phyloP scores from a whole-genome alignment of 2,113 vertebrate species.

The Speoplatyrhinus poulsoni region DNA sequence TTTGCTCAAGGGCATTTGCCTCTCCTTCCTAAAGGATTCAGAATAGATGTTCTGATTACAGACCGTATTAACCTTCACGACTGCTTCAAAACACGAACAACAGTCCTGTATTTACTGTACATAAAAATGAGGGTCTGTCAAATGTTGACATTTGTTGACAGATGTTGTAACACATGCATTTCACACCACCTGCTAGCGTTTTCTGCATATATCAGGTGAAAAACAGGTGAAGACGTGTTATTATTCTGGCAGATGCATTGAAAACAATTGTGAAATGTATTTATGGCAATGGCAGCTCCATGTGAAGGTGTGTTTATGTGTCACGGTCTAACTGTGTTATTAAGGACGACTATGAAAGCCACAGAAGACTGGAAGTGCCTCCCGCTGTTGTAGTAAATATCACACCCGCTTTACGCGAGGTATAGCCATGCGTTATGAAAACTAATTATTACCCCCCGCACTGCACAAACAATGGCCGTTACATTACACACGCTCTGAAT shows the following conservation, averaged over 20 bases:
- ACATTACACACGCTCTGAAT: constrained; percentile 45
- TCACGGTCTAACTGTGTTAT: neutral
- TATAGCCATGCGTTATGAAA: constrained; percentile 23
- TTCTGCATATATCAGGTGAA: neutral
- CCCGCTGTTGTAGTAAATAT: neutral
- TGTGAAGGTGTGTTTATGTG: neutral
- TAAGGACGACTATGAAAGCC: neutral
- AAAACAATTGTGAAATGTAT: neutral
- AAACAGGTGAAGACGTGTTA: constrained; percentile 11
- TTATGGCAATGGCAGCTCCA: neutral
- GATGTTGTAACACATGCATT: neutral
- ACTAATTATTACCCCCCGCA: constrained; percentile 50
- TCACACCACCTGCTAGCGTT: neutral
- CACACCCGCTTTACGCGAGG: constrained; percentile 8
- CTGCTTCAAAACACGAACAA: no score
- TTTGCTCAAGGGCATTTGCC: neutral
- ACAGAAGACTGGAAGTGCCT: neutral
- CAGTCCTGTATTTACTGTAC: no score
- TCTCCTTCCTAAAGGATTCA: neutral
- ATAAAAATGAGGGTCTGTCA: no score
- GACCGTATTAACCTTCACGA: no score
- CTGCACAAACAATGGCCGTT: constrained; percentile 12
- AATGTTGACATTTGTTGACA: no score
- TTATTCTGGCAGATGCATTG: neutral
- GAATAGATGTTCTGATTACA: no score